Conservation (phyloP, 2,888 invertebrate genomes). For the Oscheius sp. region DNA sequence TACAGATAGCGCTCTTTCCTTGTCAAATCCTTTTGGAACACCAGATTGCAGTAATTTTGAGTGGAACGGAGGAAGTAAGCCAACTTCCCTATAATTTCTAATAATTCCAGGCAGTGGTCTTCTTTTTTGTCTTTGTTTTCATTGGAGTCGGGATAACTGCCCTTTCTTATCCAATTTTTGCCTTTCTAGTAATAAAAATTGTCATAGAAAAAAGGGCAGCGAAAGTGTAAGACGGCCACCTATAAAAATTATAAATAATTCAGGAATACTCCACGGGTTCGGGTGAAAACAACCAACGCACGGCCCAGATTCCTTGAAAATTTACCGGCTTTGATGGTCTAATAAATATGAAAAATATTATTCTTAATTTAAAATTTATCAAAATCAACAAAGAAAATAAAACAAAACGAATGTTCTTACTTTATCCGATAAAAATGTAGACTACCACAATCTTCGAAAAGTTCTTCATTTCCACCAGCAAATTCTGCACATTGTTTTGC, state of each 20-base stretch:
- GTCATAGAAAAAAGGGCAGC: constrained; percentile 3
- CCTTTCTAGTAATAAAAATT: constrained; percentile 14
- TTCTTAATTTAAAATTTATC: neutral
- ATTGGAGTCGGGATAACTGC: neutral
- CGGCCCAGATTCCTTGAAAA: constrained; percentile 16
- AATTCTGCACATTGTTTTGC: constrained; percentile 45
- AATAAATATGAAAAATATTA: neutral
- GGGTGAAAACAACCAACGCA: neutral
- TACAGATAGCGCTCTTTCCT: neutral
- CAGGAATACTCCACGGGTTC: constrained; percentile 5
- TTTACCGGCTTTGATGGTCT: constrained; percentile 15
- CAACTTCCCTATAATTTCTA: neutral
- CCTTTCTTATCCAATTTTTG: constrained; percentile 14
- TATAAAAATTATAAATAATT: neutral
- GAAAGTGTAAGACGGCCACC: neutral
- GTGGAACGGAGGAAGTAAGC: constrained; percentile 30
- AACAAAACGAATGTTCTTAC: neutral
- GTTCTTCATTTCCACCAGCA: constrained; percentile 47
- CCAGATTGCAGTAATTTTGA: constrained; percentile 20
- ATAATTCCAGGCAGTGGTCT: constrained; percentile 9
- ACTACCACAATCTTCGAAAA: constrained; percentile 48
- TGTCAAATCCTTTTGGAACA: too few species aligned
- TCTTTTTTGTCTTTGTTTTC: constrained; percentile 9
- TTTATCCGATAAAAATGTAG: constrained; percentile 33
- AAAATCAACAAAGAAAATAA: neutral